Evolutionary conservation across 2,888 invertebrate genomes (phyloP).

Genomic region (Seira musarum): DNA sequence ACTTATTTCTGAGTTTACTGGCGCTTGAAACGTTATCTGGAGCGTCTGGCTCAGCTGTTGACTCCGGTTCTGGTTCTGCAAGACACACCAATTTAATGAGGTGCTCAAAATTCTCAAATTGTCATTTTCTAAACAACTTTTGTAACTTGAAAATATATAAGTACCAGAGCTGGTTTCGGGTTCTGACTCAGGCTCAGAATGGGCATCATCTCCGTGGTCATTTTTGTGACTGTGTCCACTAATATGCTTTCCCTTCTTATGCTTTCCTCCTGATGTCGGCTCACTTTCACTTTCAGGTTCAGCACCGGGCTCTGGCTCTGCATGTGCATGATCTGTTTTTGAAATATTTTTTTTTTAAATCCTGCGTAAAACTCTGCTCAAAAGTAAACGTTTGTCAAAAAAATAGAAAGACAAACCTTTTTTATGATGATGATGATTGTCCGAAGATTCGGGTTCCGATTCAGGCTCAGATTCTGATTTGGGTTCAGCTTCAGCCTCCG

Average conservation of each 20-base stretch:
- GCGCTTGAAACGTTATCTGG: conserved; percentile 59
- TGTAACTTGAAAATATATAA: no score
- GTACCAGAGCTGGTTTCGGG: conserved; percentile 70
- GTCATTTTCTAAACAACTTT: no score
- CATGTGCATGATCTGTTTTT: conserved; percentile 45
- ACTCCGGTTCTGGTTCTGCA: conserved; percentile 73
- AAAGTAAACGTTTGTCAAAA: neutral
- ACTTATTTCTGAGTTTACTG: conserved; percentile 54
- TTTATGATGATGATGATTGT: conserved; percentile 24
- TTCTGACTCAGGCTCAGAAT: conserved; percentile 69
- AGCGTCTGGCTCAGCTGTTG: conserved; percentile 22
- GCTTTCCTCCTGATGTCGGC: conserved; percentile 73
- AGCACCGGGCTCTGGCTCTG: conserved; percentile 70
- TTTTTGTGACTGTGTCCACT: conserved; percentile 59
- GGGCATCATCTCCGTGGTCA: conserved; percentile 50
- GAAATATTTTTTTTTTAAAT: no score
- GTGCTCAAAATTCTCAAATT: no score
- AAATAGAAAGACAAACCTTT: neutral
- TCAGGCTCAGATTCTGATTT: conserved; percentile 40
- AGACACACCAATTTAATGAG: no score
- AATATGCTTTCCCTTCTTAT: conserved; percentile 71
- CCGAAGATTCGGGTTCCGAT: conserved; percentile 40
- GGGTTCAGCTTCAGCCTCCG: conserved; percentile 72
- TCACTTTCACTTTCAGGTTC: conserved; percentile 73
- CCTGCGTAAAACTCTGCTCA: no score